Percentiles rank a stretch among this genome's conserved stretches.
These are phyloP conservation scores for Hymenochirus boettgeri DNA, from an alignment of 2,113 vertebrate genomes.

Conservation along the genomic window DNA sequence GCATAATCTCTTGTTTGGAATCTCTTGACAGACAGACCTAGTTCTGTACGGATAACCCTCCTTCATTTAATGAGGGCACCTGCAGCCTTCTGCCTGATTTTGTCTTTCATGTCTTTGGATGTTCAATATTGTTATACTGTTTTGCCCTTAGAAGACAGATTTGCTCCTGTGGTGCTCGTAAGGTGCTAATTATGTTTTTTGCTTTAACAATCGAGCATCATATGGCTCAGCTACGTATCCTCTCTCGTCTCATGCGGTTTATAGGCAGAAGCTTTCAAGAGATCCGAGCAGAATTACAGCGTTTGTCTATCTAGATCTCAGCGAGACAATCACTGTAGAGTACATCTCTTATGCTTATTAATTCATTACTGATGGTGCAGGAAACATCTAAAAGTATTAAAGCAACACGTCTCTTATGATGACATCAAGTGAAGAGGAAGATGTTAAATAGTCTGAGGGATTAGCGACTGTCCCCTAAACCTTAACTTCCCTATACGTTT, in stretches of 20 bases:
- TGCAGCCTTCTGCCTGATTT: constrained; percentile 29
- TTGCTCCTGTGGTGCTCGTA: constrained; percentile 28
- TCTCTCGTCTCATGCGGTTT: constrained; percentile 26
- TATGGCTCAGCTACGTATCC: constrained; percentile 34
- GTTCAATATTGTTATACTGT: constrained; percentile 33
- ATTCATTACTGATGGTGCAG: neutral
- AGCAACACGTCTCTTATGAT: neutral
- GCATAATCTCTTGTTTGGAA: constrained; percentile 23
- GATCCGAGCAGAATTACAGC: constrained; percentile 23
- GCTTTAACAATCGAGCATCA: constrained; percentile 38
- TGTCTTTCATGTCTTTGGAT: constrained; percentile 36
- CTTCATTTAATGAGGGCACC: constrained; percentile 39
- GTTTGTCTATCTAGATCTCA: constrained; percentile 5
- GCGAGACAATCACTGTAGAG: neutral
- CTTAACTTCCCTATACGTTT: too few relatives aligned
- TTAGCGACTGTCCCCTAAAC: too few relatives aligned
- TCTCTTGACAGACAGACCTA: constrained; percentile 27
- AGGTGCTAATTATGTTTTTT: constrained; percentile 37
- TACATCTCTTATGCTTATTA: constrained; percentile 4
- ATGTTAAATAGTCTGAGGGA: too few relatives aligned
- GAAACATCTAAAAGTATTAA: constrained; percentile 1
- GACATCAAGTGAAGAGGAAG: too few relatives aligned
- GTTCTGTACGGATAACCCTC: constrained; percentile 28
- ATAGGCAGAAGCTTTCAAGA: constrained; percentile 29
- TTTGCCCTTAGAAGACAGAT: constrained; percentile 38